Conservation (phyloP, 2,797 vertebrate genomes). For the Taeniopygia guttata region DNA sequence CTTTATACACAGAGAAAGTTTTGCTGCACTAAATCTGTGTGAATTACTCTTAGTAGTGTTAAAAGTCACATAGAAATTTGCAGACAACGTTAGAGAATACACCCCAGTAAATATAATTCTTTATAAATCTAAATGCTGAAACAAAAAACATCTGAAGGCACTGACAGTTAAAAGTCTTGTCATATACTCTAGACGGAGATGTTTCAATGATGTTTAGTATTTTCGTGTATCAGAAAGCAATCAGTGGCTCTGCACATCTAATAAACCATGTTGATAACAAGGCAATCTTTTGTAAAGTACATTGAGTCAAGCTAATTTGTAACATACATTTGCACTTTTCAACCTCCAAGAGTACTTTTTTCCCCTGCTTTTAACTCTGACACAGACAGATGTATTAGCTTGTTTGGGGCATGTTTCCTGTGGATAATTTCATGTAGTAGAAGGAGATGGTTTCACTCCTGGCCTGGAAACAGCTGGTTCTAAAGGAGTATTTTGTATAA, state of each 20-base stretch:
- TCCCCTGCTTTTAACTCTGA: not conserved
- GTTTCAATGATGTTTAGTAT: not conserved
- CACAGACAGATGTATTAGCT: not conserved
- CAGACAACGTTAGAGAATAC: not conserved
- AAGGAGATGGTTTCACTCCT: not conserved
- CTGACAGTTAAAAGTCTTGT: not conserved
- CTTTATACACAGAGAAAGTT: not conserved
- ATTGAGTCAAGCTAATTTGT: not conserved
- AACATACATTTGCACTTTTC: not conserved
- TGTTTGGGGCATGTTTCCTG: not conserved
- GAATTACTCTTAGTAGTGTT: not conserved
- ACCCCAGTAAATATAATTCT: not conserved
- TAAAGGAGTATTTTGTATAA: not conserved
- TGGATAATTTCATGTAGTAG: not conserved
- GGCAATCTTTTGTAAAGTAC: not conserved
- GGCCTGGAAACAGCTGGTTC: not conserved
- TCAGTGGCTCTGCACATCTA: not conserved
- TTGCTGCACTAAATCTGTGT: not conserved
- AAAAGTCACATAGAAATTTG: not conserved
- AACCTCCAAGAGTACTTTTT: not conserved
- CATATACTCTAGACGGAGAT: not conserved
- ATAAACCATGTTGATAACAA: accelerated
- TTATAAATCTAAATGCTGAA: not conserved
- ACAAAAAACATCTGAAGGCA: not conserved
- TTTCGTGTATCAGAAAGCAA: not conserved